Conservation (phyloP, 2,113 vertebrate species). For the Turnix velox region DNA sequence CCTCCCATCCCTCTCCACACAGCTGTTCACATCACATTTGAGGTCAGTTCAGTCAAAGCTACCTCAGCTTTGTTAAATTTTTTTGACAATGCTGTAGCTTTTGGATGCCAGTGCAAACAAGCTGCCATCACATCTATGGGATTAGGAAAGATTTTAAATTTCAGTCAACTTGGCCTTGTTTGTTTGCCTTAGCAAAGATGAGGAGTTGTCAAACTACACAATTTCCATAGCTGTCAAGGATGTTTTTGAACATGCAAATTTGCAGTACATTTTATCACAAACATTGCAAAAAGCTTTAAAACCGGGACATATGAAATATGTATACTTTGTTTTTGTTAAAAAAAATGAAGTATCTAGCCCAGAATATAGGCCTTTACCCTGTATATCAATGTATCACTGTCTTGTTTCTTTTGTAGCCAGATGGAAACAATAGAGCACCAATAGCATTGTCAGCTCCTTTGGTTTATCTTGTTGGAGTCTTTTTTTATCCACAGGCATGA, state of each 20-base stretch:
- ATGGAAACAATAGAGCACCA: constrained; percentile 9
- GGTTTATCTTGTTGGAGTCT: neutral
- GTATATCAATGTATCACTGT: neutral
- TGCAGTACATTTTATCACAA: constrained; percentile 52
- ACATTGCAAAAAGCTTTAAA: constrained; percentile 58
- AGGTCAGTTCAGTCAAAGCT: constrained; percentile 47
- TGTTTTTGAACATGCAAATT: constrained; percentile 63
- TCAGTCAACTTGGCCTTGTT: constrained; percentile 58
- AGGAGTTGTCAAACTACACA: constrained; percentile 58
- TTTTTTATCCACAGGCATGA: neutral
- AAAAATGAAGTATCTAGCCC: neutral
- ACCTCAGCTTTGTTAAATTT: constrained; percentile 24
- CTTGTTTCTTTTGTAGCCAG: constrained; percentile 14
- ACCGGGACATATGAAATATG: constrained; percentile 50
- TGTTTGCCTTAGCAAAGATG: constrained; percentile 55
- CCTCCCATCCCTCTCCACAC: neutral
- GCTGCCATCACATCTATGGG: constrained; percentile 16
- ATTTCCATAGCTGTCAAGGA: constrained; percentile 66
- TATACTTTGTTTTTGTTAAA: neutral
- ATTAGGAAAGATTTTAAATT: constrained; percentile 55
- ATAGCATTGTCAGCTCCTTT: neutral
- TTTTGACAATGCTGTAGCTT: constrained; percentile 44
- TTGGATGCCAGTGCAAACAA: constrained; percentile 46
- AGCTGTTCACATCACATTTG: constrained; percentile 33
- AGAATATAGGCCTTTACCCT: constrained; percentile 13